phyloP scores from a whole-genome alignment of 2,888 invertebrate species.

The Oscheius sp. region DNA sequence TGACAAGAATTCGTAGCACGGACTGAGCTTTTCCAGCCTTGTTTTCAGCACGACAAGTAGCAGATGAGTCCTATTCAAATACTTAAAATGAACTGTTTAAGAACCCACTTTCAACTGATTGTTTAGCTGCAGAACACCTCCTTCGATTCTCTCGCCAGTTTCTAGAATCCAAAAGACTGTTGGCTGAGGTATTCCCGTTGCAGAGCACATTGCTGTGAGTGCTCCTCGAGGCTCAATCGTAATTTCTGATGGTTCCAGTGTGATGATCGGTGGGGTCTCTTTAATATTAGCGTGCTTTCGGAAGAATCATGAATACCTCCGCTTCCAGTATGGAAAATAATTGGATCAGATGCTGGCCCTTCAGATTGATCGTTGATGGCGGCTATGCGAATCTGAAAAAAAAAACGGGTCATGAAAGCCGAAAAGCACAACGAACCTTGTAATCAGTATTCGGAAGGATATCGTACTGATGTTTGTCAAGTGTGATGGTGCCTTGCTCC shows the following conservation, averaged over 20 bases:
- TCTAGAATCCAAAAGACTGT: conserved; percentile 67
- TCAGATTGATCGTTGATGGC: conserved; percentile 72
- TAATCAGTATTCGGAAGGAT: conserved; percentile 64
- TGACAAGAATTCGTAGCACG: conserved; percentile 60
- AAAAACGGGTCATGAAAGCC: background rate
- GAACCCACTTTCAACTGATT: conserved; percentile 41
- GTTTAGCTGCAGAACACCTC: conserved; percentile 42
- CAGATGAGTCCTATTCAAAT: conserved; percentile 59
- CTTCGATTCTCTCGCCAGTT: conserved; percentile 60
- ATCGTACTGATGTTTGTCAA: conserved; percentile 64
- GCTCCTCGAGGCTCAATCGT: conserved; percentile 62
- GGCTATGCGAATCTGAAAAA: conserved; percentile 58
- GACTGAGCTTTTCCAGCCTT: conserved; percentile 69
- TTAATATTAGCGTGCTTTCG: conserved; percentile 1
- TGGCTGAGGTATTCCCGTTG: conserved; percentile 66
- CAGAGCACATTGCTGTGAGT: conserved; percentile 62
- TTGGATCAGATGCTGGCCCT: conserved; percentile 68
- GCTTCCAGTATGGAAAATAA: conserved; percentile 67
- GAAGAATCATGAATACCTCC: conserved; percentile 49
- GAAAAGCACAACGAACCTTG: conserved; percentile 37
- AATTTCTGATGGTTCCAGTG: conserved; percentile 60
- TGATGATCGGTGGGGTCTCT: conserved; percentile 68
- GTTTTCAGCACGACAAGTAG: conserved; percentile 69
- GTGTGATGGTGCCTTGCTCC: conserved; percentile 54
- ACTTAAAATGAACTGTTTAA: background rate